Evolutionary conservation across 2,797 vertebrate genomes (phyloP), one percentile per base, ranked within the genome.

Genomic region (Eupleurogrammus muticus): DNA sequence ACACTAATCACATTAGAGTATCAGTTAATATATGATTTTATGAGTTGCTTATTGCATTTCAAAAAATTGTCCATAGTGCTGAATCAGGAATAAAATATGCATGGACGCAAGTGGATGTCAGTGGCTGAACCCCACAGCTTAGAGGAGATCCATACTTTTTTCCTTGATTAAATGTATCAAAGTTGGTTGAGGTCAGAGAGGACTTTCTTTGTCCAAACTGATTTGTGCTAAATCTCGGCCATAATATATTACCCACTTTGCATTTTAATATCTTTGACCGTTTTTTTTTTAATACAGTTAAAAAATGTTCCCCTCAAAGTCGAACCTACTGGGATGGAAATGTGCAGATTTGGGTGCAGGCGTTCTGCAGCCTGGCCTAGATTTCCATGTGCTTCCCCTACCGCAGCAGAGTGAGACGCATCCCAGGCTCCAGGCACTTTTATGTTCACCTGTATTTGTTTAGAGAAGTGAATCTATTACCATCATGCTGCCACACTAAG

Each of bases 351-450:
- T 59, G 70, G 58, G 73, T 50, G 47, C 63, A 52, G 53, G 69
- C 63, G 44, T 74, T 79, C 81, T 81, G 67, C 70, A 75, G 61
- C 70, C 64, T 87, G 82, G 70, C 88, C 88, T 88, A 87, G 68
- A 84, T 91, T 83, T 89, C 28, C 28, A 42, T 38, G 10, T 23
- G 53, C 62, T 77, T 79, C 64, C 32, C 54, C 60, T 36, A 35
- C 56, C 2, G 19, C 57, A 55, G 60, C 59, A 34, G 14, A 58
- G 57, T 9, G 20, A 78, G 55, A 49, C 51, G 12, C 51, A 13
- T 65, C 47, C 71, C 21, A 24, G 51, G 68, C 63, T 57, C 32
- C 55, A 14, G 71, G 66, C 64, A 3, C 48, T 53, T 36, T 63
- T 46, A 23, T 56, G 40, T 73, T 49, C 72, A 82, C 73, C 75